These are phyloP conservation scores for Actenoides hombroni DNA, from an alignment of 2,113 vertebrate genomes.

Conservation along the genomic window DNA sequence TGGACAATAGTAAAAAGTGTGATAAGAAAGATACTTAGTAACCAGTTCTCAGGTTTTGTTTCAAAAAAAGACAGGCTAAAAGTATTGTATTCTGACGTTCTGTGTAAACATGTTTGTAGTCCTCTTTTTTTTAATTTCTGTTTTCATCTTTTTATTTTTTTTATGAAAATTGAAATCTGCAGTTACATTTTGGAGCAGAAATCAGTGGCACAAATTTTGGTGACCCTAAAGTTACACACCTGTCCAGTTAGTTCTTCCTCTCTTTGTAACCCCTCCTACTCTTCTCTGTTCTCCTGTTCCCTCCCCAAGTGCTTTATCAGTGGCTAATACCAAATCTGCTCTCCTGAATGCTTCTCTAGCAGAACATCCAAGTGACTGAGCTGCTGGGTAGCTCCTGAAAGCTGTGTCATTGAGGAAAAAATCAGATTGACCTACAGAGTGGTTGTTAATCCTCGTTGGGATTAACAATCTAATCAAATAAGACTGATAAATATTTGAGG, in stretches of 20 bases:
- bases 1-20: not conserved
- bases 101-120: not conserved
- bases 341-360: not conserved
- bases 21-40: not conserved
- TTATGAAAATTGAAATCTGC: not conserved
- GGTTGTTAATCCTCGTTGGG: not conserved
- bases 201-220: not conserved
- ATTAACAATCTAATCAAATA: not conserved
- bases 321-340: not conserved
- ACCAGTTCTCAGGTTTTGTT: not conserved
- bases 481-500: not conserved
- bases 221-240: not conserved
- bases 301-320: not conserved
- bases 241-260: not conserved
- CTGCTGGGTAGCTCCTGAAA: not conserved
- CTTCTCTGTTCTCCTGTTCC: too few relatives aligned
- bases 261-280: not conserved
- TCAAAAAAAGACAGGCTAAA: not conserved
- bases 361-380: not conserved
- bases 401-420: not conserved
- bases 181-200: not conserved
- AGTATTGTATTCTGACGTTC: not conserved
- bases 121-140: not conserved
- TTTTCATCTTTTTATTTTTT: not conserved
- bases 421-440: not conserved